A percentile compares a stretch with the other conserved stretches of the same genome.
phyloP scores from a whole-genome alignment of 2,888 invertebrate species.

The Stictocephala bisonia region DNA sequence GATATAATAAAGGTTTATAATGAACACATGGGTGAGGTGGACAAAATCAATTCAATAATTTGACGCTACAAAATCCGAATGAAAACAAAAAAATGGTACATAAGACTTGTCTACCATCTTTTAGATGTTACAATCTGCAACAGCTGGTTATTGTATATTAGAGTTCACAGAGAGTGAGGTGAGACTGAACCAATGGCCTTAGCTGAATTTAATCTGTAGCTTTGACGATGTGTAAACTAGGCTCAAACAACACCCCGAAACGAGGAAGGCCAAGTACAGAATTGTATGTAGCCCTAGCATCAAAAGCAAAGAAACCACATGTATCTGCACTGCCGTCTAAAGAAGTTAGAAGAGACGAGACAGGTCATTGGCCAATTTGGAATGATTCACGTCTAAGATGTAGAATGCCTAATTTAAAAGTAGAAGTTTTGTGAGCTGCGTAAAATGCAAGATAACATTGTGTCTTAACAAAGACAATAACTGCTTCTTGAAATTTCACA shows the following conservation, averaged over 20 bases:
- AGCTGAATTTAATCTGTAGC: slow-evolving; percentile 11
- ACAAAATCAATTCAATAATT: slow-evolving; percentile 60
- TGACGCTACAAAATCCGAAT: slow-evolving; percentile 59
- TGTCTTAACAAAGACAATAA: slow-evolving; percentile 39
- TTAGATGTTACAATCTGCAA: slow-evolving; percentile 55
- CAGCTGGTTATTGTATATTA: slow-evolving; percentile 57
- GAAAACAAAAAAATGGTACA: slow-evolving; percentile 60
- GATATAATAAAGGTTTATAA: slow-evolving; percentile 59
- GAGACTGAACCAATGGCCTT: slow-evolving; percentile 23
- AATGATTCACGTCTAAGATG: not conserved
- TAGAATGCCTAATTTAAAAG: too few relatives aligned
- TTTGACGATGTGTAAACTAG: slow-evolving; percentile 25
- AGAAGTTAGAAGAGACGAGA: slow-evolving; percentile 21
- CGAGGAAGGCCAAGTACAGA: slow-evolving; percentile 29
- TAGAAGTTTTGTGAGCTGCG: slow-evolving; percentile 7
- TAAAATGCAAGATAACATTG: slow-evolving; percentile 16
- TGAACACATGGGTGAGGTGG: slow-evolving; percentile 60
- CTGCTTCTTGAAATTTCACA: slow-evolving; percentile 15
- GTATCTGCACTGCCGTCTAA: slow-evolving; percentile 11
- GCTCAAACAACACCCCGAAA: slow-evolving; percentile 4
- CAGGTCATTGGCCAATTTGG: slow-evolving; percentile 28
- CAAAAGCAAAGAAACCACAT: slow-evolving; percentile 24
- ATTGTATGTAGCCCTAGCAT: not conserved
- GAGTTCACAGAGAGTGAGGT: slow-evolving; percentile 45
- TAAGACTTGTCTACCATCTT: slow-evolving; percentile 58